A percentile compares a stretch with the other conserved stretches of the same genome.
phyloP scores from a whole-genome alignment of 2,888 invertebrate genomes.

The Eretmocerus hayati region DNA sequence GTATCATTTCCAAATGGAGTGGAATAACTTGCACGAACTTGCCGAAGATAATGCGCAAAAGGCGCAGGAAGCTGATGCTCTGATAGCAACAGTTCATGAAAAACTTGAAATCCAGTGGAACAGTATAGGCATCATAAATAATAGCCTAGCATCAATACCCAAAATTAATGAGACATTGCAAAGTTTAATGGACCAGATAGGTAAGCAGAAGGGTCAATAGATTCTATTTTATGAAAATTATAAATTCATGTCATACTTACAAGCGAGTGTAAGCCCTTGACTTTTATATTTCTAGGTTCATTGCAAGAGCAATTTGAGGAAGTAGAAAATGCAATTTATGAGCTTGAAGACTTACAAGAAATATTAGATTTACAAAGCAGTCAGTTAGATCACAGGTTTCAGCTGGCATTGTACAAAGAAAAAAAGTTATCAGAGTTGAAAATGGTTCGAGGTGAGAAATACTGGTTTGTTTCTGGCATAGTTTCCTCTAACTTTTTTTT shows the following conservation, averaged over 20 bases:
- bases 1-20: slow-evolving; percentile 64
- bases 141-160: slow-evolving; percentile 46
- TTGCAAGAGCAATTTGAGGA: slow-evolving; percentile 56
- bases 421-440: slow-evolving; percentile 57
- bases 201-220: slow-evolving; percentile 28
- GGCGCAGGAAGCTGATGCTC: slow-evolving; percentile 54
- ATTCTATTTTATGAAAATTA: too few species aligned
- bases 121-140: slow-evolving; percentile 42
- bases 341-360: slow-evolving; percentile 64
- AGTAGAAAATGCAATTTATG: slow-evolving; percentile 59
- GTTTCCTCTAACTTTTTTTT: not conserved
- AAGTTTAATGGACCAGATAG: slow-evolving; percentile 48
- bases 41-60: slow-evolving; percentile 58
- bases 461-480: not conserved
- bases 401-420: slow-evolving; percentile 63
- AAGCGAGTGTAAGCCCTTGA: too few species aligned
- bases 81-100: slow-evolving; percentile 39
- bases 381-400: slow-evolving; percentile 65
- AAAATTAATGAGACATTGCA: slow-evolving; percentile 47
- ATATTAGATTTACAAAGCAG: slow-evolving; percentile 62
- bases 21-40: slow-evolving; percentile 63
- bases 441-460: slow-evolving; percentile 50
- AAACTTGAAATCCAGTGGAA: slow-evolving; percentile 47
- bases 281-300: slow-evolving; percentile 34
- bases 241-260: not conserved